Evolutionary conservation across 2,888 invertebrate genomes (phyloP).

Genomic region (Acrocyrtus sp.): DNA sequence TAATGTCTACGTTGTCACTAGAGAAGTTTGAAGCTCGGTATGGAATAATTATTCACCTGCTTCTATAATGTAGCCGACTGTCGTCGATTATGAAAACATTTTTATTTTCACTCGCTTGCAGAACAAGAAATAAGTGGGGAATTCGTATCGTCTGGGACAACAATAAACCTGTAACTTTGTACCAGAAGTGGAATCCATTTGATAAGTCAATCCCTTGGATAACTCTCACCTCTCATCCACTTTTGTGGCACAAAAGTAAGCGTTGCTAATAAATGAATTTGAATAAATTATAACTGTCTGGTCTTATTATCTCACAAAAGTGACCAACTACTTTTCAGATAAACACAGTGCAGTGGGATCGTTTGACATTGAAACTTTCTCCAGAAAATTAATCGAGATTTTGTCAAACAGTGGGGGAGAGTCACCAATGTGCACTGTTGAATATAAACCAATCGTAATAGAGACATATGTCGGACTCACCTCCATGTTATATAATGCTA

Average conservation of each 20-base stretch:
- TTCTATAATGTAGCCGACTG: neutral
- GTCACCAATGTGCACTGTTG: conserved; percentile 66
- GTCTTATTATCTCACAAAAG: neutral
- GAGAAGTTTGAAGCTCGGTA: conserved; percentile 75
- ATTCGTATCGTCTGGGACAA: conserved; percentile 83
- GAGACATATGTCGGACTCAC: conserved; percentile 84
- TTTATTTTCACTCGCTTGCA: neutral
- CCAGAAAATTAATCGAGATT: conserved; percentile 69
- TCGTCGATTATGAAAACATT: neutral
- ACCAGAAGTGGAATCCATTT: conserved; percentile 88
- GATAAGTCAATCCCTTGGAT: conserved; percentile 80
- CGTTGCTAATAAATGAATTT: too few relatives aligned
- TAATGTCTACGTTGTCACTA: conserved; percentile 67
- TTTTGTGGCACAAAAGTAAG: conserved; percentile 74
- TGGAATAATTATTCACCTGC: conserved; percentile 56
- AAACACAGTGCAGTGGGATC: conserved; percentile 62
- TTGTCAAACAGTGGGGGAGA: conserved; percentile 49
- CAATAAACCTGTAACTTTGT: conserved; percentile 75
- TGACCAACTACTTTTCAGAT: conserved; percentile 13
- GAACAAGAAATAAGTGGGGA: conserved; percentile 79
- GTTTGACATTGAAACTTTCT: conserved; percentile 74
- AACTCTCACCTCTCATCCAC: conserved; percentile 84
- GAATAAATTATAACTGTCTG: neutral
- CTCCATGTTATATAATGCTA: conserved; percentile 84
- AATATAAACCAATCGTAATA: conserved; percentile 78